phyloP scores from a whole-genome alignment of 2,113 vertebrate genomes.

The Salvelinus sp. region DNA sequence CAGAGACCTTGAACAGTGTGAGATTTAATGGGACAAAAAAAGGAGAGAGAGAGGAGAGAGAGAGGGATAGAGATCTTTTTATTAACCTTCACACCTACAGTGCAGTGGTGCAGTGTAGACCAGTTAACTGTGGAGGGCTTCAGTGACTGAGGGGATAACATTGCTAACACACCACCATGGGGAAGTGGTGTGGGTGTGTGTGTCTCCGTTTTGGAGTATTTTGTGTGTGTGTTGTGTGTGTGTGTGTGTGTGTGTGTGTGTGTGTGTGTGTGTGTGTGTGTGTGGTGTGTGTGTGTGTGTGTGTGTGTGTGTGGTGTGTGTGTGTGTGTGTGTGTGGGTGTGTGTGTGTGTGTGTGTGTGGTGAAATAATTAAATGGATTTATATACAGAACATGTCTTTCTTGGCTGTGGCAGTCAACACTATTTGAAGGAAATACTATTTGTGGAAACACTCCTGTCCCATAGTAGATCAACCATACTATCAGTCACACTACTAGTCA shows the following conservation, averaged over 20 bases:
- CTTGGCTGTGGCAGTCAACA: constrained; percentile 26
- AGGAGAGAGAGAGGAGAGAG: no score
- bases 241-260: no score
- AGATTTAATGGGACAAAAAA: constrained; percentile 49
- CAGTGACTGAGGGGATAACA: constrained; percentile 63
- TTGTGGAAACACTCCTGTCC: constrained; percentile 22
- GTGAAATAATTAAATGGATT: constrained; percentile 75
- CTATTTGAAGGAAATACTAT: constrained; percentile 11
- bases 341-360: constrained; percentile 57
- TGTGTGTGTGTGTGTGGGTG: not conserved
- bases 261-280: no score
- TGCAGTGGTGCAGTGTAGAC: constrained; percentile 73
- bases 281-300: no score
- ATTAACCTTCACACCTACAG: constrained; percentile 80
- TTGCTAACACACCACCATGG: constrained; percentile 38
- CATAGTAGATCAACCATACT: not conserved
- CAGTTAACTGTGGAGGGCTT: constrained; percentile 87
- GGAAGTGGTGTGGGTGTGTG: constrained; percentile 17
- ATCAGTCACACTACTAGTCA: no score
- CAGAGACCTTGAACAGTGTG: constrained; percentile 70
- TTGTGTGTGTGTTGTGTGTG: constrained; percentile 37
- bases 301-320: no score
- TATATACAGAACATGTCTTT: constrained; percentile 52
- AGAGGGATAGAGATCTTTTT: constrained; percentile 71
- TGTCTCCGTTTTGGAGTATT: constrained; percentile 6